Conservation (phyloP, 2,797 vertebrate genomes). For the Xerus rutilus region DNA sequence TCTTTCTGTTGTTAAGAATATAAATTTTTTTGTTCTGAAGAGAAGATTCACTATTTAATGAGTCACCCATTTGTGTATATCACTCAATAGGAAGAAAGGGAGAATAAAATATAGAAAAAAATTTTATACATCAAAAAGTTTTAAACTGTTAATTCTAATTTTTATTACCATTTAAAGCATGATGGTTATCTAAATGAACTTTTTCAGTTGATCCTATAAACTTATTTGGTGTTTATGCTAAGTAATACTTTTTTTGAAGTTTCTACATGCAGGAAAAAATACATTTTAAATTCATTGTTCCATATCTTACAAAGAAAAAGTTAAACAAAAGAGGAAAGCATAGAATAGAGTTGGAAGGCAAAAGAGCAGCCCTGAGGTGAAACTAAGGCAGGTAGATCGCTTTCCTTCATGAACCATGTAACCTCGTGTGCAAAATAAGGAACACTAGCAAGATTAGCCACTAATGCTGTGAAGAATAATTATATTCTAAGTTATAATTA, state of each 20-base stretch:
- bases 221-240: constrained; percentile 18
- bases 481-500: constrained; percentile 53
- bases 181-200: constrained; percentile 7
- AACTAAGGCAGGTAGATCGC: not conserved
- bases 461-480: not conserved
- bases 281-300: constrained; percentile 45
- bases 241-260: constrained; percentile 10
- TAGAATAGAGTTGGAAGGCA: not conserved
- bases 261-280: not conserved
- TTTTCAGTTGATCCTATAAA: not conserved
- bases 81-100: constrained; percentile 31
- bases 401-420: constrained; percentile 54
- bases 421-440: not conserved
- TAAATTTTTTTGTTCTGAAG: not conserved
- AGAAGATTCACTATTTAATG: constrained; percentile 28
- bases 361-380: not conserved
- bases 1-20: constrained; percentile 39
- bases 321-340: constrained; percentile 12
- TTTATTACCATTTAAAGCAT: constrained; percentile 56
- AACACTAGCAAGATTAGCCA: not conserved
- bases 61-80: constrained; percentile 18
- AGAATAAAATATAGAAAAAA: not conserved
- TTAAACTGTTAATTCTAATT: not conserved
- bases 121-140: constrained; percentile 42
- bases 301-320: constrained; percentile 5